phyloP scores from a whole-genome alignment of 2,888 invertebrate genomes.

The Theretra japonica region DNA sequence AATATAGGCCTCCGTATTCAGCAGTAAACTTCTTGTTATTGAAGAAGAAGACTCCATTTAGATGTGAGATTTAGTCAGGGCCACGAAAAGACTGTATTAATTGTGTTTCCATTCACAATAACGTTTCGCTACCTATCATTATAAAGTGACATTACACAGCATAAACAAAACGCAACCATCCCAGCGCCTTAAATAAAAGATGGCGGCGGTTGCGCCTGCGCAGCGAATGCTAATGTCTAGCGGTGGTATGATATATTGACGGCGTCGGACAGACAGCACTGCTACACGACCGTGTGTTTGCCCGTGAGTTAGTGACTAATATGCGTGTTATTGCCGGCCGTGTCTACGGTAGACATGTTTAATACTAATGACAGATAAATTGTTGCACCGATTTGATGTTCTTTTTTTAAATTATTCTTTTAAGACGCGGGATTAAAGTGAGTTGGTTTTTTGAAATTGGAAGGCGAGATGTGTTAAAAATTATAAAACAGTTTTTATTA shows the following conservation, averaged over 20 bases:
- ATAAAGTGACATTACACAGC: background rate
- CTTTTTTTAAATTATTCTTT: background rate
- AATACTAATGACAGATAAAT: constrained; percentile 28
- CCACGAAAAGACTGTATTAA: too few relatives aligned
- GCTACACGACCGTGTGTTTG: constrained; percentile 25
- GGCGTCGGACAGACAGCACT: constrained; percentile 61
- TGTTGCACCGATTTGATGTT: constrained; percentile 14
- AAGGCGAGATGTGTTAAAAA: too few relatives aligned
- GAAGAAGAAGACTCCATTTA: too few relatives aligned
- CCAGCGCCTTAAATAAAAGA: constrained; percentile 63
- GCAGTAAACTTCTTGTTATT: too few relatives aligned
- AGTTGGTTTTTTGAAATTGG: too few relatives aligned
- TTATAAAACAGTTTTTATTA: background rate
- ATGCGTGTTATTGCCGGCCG: constrained; percentile 36
- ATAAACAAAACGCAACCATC: background rate
- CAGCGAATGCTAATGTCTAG: constrained; percentile 73
- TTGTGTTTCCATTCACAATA: background rate
- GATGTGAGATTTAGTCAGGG: too few relatives aligned
- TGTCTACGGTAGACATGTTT: constrained; percentile 30
- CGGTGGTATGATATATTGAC: constrained; percentile 76
- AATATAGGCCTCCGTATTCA: too few relatives aligned
- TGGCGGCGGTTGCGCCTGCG: constrained; percentile 59
- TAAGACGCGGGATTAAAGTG: background rate
- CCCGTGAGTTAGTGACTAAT: constrained; percentile 37
- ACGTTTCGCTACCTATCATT: background rate